Conservation (phyloP, 2,113 vertebrate species). For the Zonotrichia leucophrys region DNA sequence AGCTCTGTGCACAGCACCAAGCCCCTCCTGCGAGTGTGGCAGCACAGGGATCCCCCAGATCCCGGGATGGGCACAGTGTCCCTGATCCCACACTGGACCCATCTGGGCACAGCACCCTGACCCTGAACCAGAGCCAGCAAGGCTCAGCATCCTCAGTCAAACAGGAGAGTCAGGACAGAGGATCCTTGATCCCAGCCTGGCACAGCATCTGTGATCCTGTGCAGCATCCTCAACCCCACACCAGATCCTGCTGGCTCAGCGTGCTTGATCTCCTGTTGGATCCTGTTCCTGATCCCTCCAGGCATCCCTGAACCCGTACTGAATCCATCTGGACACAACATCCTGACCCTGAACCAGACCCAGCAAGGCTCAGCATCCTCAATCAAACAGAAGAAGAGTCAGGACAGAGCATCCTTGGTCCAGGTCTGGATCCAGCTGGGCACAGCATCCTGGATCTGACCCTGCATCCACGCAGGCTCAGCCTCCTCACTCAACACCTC, state of each 20-base stretch:
- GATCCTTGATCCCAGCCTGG: not conserved
- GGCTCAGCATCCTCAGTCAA: not conserved
- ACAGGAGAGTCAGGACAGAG: not conserved
- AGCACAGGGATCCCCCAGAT: not conserved
- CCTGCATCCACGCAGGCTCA: not conserved
- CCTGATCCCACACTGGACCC: fast-evolving
- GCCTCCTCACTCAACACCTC: not conserved
- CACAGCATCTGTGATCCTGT: not conserved
- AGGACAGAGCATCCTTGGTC: too few relatives aligned
- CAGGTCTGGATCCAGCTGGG: too few relatives aligned
- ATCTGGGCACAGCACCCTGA: not conserved
- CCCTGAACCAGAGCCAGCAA: not conserved
- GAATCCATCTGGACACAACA: not conserved
- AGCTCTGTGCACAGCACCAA: not conserved
- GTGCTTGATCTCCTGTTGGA: fast-evolving
- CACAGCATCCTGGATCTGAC: not conserved
- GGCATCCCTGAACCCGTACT: not conserved
- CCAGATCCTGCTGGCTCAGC: not conserved
- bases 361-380: too few relatives aligned
- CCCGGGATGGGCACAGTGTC: fast-evolving
- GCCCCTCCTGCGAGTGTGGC: not conserved
- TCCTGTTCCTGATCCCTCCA: not conserved
- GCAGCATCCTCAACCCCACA: not conserved
- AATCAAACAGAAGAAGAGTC: too few relatives aligned
- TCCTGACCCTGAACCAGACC: too few relatives aligned